Conservation (phyloP, 2,797 vertebrate genomes). For the Danionella dracula region DNA sequence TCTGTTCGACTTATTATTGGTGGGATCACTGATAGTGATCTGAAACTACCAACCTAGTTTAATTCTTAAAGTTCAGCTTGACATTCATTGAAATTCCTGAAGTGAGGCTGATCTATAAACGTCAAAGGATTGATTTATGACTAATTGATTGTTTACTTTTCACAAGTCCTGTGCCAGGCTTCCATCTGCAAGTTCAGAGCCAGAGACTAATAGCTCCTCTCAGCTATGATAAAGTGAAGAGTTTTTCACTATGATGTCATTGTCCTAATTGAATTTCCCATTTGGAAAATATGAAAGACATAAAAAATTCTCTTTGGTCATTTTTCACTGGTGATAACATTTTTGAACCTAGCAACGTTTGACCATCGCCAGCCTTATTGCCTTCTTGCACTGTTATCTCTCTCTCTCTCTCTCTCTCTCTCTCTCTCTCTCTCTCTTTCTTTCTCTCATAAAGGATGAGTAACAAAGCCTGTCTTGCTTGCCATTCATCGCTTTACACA, state of each 20-base stretch:
- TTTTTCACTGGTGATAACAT: constrained; percentile 59
- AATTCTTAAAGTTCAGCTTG: too few species aligned
- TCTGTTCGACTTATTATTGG: too few species aligned
- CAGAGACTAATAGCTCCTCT: constrained; percentile 49
- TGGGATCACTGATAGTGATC: too few species aligned
- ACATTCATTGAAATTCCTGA: not conserved
- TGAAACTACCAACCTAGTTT: too few species aligned
- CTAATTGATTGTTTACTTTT: constrained; percentile 24
- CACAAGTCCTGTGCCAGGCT: constrained; percentile 16
- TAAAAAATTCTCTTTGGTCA: constrained; percentile 45
- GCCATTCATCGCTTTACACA: constrained; percentile 48
- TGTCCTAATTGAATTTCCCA: constrained; percentile 65
- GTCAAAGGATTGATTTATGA: constrained; percentile 30
- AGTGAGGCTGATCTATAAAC: not conserved
- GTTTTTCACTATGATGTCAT: constrained; percentile 52
- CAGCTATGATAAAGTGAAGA: constrained; percentile 59
- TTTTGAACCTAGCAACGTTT: constrained; percentile 57
- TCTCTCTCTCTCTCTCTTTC: constrained; percentile 2
- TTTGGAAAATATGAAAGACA: constrained; percentile 37
- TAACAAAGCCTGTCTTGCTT: constrained; percentile 18
- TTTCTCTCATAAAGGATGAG: constrained; percentile 33
- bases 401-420: constrained; percentile 1
- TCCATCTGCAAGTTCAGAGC: constrained; percentile 35
- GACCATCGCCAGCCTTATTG: constrained; percentile 47
- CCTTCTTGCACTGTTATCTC: not conserved